phyloP scores from a whole-genome alignment of 2,113 vertebrate species.

The Myocastor coypus region DNA sequence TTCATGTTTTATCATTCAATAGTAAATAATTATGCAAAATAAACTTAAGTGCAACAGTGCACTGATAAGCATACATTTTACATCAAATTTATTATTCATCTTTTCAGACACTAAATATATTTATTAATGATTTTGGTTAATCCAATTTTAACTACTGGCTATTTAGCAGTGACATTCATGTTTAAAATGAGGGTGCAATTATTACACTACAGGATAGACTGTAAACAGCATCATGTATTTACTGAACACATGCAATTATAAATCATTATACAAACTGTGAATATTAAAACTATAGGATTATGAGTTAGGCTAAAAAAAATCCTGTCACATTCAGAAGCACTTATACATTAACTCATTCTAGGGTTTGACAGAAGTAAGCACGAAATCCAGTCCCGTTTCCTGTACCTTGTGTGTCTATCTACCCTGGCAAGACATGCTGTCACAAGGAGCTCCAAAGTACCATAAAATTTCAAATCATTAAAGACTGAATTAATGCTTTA shows the following conservation, averaged over 20 bases:
- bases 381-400: background rate
- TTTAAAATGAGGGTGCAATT: slow-evolving; percentile 46
- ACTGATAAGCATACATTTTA: background rate
- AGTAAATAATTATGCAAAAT: background rate
- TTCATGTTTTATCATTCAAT: background rate
- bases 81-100: slow-evolving; percentile 36
- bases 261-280: slow-evolving; percentile 7
- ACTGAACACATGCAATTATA: background rate
- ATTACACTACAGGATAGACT: background rate
- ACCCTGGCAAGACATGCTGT: background rate
- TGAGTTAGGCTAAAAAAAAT: background rate
- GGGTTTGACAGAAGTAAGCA: background rate
- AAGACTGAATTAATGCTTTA: slow-evolving; percentile 19
- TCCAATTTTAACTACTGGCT: background rate
- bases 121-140: slow-evolving; percentile 24
- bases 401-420: background rate
- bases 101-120: background rate
- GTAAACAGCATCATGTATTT: background rate
- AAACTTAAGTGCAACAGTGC: too few relatives aligned
- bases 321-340: background rate
- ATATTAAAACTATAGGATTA: background rate
- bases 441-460: background rate
- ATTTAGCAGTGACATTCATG: background rate
- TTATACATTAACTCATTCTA: background rate
- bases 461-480: background rate